These are phyloP conservation scores for Sphecodes monilicornis DNA, from an alignment of 2,888 invertebrate genomes.

Conservation along the genomic window DNA sequence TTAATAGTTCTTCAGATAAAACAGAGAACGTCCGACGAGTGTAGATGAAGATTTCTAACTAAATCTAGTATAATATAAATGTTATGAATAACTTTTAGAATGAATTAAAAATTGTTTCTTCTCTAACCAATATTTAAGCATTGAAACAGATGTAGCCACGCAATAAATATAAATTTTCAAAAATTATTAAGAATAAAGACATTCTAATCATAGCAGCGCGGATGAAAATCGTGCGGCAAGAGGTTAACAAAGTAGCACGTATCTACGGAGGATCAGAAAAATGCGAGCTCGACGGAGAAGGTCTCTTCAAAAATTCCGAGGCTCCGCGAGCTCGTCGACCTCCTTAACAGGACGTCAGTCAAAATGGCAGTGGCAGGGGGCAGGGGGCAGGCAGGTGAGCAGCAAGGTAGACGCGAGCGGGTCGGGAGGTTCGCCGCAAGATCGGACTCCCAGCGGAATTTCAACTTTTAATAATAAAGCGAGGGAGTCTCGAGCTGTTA, in stretches of 20 bases:
- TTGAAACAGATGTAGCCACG: too few relatives aligned
- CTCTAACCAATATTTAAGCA: too few relatives aligned
- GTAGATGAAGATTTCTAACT: too few relatives aligned
- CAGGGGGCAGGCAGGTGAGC: conserved; percentile 33
- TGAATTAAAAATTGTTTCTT: too few relatives aligned
- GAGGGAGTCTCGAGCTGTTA: conserved; percentile 80
- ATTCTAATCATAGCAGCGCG: too few relatives aligned
- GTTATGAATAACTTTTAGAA: too few relatives aligned
- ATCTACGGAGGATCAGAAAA: neutral
- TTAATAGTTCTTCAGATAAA: too few relatives aligned
- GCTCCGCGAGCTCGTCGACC: conserved; percentile 12
- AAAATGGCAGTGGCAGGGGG: conserved; percentile 23
- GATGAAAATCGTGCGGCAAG: neutral
- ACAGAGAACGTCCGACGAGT: too few relatives aligned
- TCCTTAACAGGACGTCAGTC: conserved; percentile 39
- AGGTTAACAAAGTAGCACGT: conserved; percentile 5
- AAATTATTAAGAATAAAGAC: too few relatives aligned
- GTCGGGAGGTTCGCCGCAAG: conserved; percentile 63
- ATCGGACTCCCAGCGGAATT: conserved; percentile 79
- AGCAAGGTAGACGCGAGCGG: neutral
- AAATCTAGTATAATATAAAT: too few relatives aligned
- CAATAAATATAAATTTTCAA: too few relatives aligned
- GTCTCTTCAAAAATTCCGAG: conserved; percentile 10
- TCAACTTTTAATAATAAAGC: conserved; percentile 83
- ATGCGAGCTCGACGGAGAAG: neutral